These are phyloP conservation scores for Cepphus grylle DNA, from an alignment of 2,113 vertebrate species.

Conservation along the genomic window DNA sequence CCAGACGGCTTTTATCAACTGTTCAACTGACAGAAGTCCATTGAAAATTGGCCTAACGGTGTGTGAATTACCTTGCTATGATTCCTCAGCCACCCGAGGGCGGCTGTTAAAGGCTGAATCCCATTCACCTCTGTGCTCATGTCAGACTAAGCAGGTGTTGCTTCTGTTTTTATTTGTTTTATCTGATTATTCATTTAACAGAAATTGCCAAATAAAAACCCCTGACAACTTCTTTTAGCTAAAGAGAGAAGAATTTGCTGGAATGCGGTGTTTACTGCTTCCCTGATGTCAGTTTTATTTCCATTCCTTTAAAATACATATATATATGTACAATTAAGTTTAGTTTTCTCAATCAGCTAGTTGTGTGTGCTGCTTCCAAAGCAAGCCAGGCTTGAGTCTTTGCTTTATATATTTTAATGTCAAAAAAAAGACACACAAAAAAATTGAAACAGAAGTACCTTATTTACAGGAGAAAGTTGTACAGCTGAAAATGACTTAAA, in stretches of 20 bases:
- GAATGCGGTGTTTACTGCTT: background rate
- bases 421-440: background rate
- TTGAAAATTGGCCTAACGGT: slow-evolving; percentile 47
- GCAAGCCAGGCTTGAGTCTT: background rate
- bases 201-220: background rate
- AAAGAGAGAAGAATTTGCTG: background rate
- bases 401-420: background rate
- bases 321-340: background rate
- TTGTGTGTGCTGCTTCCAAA: background rate
- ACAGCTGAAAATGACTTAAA: background rate
- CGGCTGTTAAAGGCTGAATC: background rate
- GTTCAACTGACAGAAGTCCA: slow-evolving; percentile 42
- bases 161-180: slow-evolving; percentile 41
- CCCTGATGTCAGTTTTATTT: background rate
- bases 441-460: background rate
- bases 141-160: slow-evolving; percentile 17
- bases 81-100: background rate
- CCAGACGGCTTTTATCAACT: slow-evolving; percentile 45
- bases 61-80: slow-evolving; percentile 49
- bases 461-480: background rate
- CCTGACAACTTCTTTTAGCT: background rate
- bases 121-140: background rate
- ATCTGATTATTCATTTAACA: background rate
- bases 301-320: background rate
- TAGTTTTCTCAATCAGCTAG: background rate